phyloP scores from a whole-genome alignment of 2,113 vertebrate genomes.

The Callipepla squamata region DNA sequence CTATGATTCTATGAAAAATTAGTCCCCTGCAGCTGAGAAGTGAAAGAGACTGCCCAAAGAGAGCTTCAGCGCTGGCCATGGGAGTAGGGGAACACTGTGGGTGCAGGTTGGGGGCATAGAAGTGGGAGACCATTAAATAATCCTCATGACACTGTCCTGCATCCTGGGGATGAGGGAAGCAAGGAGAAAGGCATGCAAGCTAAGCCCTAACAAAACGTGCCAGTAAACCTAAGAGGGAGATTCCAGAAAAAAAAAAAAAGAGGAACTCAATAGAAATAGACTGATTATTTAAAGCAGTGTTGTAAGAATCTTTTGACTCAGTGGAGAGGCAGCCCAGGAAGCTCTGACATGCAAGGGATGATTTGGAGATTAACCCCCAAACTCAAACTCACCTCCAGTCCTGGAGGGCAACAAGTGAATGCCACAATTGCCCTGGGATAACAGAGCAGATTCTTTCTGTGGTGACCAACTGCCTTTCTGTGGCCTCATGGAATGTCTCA shows the following conservation, averaged over 20 bases:
- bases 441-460: neutral
- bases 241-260: slow-evolving; percentile 10
- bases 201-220: neutral
- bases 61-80: neutral
- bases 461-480: accelerated
- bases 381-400: neutral
- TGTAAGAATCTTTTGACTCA: neutral
- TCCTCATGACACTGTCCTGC: neutral
- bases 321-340: neutral
- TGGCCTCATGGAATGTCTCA: neutral
- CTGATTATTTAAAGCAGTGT: neutral
- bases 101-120: accelerated
- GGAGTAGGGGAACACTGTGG: neutral
- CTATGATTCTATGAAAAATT: neutral
- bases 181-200: neutral
- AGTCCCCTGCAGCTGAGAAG: neutral
- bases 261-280: slow-evolving; percentile 12
- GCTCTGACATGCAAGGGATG: too few relatives aligned
- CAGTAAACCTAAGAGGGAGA: neutral
- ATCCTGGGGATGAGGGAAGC: neutral
- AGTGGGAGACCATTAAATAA: neutral
- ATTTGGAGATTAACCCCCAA: neutral
- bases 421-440: neutral
- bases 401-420: neutral
- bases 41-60: neutral